phyloP scores from a whole-genome alignment of 1,140 invertebrate genomes.

The Ridgeia piscesae region DNA sequence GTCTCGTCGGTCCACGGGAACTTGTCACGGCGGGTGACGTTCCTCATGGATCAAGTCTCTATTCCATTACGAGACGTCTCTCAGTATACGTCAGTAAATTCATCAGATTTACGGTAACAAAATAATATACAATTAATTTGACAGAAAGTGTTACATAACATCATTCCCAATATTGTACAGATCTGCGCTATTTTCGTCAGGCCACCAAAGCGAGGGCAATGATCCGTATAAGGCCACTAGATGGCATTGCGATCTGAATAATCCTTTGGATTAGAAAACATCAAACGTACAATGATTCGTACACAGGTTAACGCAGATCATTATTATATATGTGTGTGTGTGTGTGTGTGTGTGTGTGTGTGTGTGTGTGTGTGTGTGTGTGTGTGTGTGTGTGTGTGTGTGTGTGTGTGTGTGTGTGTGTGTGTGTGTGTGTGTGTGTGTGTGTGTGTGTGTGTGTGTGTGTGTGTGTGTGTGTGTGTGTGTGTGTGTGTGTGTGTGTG shows the following conservation, averaged over 20 bases:
- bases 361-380: too few species aligned
- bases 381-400: too few species aligned
- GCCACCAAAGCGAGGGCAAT: neutral
- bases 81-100: neutral
- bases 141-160: neutral
- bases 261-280: too few species aligned
- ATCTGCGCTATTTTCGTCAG: neutral
- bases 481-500: too few species aligned
- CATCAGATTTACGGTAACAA: neutral
- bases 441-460: too few species aligned
- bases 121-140: neutral
- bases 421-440: too few species aligned
- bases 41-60: neutral
- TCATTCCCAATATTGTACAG: neutral
- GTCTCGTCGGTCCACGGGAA: neutral
- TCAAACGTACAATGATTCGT: too few species aligned
- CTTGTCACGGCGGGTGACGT: neutral
- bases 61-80: neutral
- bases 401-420: too few species aligned
- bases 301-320: too few species aligned
- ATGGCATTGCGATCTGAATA: neutral
- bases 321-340: too few species aligned
- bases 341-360: too few species aligned
- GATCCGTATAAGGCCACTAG: neutral
- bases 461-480: too few species aligned